Conservation (phyloP, 1,140 invertebrate genomes). For the Drosophila mauritiana region DNA sequence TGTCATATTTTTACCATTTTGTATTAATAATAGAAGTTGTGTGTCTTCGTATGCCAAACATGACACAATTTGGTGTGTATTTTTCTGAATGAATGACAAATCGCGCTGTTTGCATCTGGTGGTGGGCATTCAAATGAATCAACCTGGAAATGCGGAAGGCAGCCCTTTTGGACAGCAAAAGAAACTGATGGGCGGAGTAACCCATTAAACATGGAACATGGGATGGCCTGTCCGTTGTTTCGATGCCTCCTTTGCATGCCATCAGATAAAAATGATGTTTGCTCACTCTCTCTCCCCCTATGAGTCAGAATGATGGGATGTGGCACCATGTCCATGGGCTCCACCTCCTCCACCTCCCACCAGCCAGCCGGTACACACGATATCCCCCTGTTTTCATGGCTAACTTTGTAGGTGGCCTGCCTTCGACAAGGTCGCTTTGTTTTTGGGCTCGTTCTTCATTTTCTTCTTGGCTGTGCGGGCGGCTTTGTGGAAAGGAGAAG, state of each 20-base stretch:
- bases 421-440: constrained; percentile 60
- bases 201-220: constrained; percentile 39
- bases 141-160: constrained; percentile 53
- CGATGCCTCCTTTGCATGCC: constrained; percentile 15
- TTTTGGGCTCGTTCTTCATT: constrained; percentile 10
- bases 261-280: constrained; percentile 17
- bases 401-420: constrained; percentile 46
- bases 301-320: constrained; percentile 13
- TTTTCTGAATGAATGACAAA: constrained; percentile 55
- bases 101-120: constrained; percentile 63
- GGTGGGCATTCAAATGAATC: constrained; percentile 55
- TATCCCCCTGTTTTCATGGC: constrained; percentile 4
- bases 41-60: constrained; percentile 21
- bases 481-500: constrained; percentile 10
- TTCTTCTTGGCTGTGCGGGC: constrained; percentile 29
- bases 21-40: constrained; percentile 42
- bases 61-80: constrained; percentile 62
- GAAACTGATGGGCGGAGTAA: constrained; percentile 8
- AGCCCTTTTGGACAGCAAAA: not conserved
- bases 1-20: constrained; percentile 23
- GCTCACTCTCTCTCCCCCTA: constrained; percentile 1
- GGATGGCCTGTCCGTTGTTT: constrained; percentile 24
- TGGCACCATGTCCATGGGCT: constrained; percentile 2
- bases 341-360: not conserved
- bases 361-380: too few species aligned